phyloP scores from a whole-genome alignment of 2,113 vertebrate genomes.

The Anas platyrhynchos region DNA sequence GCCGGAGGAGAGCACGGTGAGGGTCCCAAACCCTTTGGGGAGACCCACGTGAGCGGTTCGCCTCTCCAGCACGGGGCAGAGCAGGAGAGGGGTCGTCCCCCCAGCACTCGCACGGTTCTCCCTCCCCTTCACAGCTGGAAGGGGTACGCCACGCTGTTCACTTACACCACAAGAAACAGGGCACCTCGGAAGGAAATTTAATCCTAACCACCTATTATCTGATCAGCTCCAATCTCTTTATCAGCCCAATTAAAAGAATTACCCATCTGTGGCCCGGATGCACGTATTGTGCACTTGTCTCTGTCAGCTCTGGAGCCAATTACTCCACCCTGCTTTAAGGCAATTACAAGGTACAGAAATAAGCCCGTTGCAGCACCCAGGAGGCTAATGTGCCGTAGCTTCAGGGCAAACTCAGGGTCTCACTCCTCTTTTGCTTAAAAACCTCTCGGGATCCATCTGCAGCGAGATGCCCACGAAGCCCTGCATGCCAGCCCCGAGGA shows the following conservation, averaged over 20 bases:
- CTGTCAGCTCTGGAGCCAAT: slow-evolving; percentile 43
- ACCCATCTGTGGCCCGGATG: slow-evolving; percentile 39
- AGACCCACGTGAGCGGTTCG: background rate
- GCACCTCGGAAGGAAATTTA: slow-evolving; percentile 43
- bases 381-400: background rate
- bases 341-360: slow-evolving; percentile 70
- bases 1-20: background rate
- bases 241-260: slow-evolving; percentile 72
- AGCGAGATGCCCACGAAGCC: background rate
- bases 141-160: background rate
- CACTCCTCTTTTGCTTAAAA: background rate
- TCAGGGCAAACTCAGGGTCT: background rate
- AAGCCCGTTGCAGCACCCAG: slow-evolving; percentile 37
- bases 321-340: slow-evolving; percentile 60
- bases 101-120: background rate
- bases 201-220: slow-evolving; percentile 59
- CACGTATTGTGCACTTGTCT: slow-evolving; percentile 58
- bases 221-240: slow-evolving; percentile 62
- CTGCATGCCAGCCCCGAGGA: background rate
- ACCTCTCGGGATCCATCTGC: background rate
- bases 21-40: background rate
- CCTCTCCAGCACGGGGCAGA: fast-evolving
- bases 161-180: background rate
- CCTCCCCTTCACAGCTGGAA: background rate
- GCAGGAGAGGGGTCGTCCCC: background rate